Percentiles rank a stretch among this genome's conserved stretches.
Conservation (phyloP, 2,797 vertebrate species). For the Characodon lateralis region DNA sequence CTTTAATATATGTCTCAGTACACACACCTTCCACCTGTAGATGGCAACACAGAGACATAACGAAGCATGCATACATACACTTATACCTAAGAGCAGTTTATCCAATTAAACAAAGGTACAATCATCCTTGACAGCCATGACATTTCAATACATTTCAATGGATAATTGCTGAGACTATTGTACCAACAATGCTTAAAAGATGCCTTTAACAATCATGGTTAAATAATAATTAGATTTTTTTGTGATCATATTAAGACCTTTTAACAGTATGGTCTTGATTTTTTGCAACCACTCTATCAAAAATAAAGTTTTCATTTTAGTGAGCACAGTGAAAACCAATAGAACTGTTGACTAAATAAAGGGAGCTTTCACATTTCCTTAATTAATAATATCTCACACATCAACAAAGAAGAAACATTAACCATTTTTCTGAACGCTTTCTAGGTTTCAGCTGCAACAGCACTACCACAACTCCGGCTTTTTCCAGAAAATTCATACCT, state of each 20-base stretch:
- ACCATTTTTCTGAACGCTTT: conserved; percentile 5
- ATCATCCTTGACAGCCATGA: not conserved
- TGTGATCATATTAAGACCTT: too few species aligned
- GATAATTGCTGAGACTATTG: not conserved
- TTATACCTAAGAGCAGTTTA: not conserved
- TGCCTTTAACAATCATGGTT: too few species aligned
- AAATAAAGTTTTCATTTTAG: not conserved
- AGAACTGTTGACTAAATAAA: not conserved
- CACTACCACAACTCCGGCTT: conserved; percentile 6
- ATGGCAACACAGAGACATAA: too few species aligned
- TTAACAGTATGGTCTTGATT: not conserved
- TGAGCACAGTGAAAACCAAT: not conserved
- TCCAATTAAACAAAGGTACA: not conserved
- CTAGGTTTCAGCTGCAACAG: conserved; percentile 41
- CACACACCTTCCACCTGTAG: too few species aligned
- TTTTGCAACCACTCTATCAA: not conserved
- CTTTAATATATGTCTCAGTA: too few species aligned
- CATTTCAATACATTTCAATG: not conserved
- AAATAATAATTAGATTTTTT: too few species aligned
- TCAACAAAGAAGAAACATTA: not conserved
- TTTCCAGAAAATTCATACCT: conserved; percentile 19
- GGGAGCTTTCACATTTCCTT: not conserved
- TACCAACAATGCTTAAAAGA: too few species aligned
- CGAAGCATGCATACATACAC: too few species aligned
- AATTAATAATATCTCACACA: not conserved